phyloP scores from a whole-genome alignment of 2,888 invertebrate species.

The Drosophila anomalata region DNA sequence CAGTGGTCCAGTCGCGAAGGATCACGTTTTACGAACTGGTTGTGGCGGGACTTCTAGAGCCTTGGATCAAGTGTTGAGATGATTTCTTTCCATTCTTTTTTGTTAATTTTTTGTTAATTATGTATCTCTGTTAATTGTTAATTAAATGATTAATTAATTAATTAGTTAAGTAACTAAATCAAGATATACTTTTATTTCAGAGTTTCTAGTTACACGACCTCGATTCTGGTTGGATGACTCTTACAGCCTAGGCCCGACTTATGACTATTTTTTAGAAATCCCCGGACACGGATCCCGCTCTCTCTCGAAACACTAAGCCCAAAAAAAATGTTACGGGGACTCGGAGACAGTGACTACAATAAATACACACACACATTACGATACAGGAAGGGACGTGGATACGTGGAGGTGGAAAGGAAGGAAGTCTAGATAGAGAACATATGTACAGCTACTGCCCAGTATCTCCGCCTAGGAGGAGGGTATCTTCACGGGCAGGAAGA shows the following conservation, averaged over 20 bases:
- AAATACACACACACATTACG: conserved; percentile 60
- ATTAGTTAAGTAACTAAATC: conserved; percentile 18
- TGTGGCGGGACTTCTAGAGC: conserved; percentile 64
- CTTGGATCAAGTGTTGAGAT: conserved; percentile 53
- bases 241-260: conserved; percentile 67
- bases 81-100: not conserved
- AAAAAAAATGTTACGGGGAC: not conserved
- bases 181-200: conserved; percentile 18
- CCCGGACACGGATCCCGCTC: conserved; percentile 10
- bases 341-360: conserved; percentile 49
- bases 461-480: conserved; percentile 14
- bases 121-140: not conserved
- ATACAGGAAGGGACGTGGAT: conserved; percentile 1
- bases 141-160: not conserved
- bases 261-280: conserved; percentile 51
- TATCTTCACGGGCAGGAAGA: conserved; percentile 90
- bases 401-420: not conserved
- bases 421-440: conserved; percentile 13
- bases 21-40: conserved; percentile 76
- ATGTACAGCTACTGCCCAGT: conserved; percentile 29
- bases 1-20: conserved; percentile 53
- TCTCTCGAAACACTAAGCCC: not conserved
- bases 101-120: not conserved
- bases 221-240: conserved; percentile 50
- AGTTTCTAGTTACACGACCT: conserved; percentile 24